Evolutionary conservation across 2,888 invertebrate species (phyloP), one percentile per base, ranked within the genome.

Genomic region (Polydrusus pterygomalis): DNA sequence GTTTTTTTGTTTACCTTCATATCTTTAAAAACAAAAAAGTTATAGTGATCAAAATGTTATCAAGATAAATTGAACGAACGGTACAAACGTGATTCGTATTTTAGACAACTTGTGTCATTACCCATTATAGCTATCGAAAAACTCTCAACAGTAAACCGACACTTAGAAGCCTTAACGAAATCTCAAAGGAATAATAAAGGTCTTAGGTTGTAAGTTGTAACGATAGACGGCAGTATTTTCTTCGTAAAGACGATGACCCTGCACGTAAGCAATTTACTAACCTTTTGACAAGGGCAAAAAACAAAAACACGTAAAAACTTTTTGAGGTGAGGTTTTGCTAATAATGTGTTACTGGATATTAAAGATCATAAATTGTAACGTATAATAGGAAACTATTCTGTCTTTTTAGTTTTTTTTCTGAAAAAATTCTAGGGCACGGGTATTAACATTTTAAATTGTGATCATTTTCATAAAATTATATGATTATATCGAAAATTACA

Each of bases 271-370:
- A 49, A 49, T 17, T 17, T 17, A 47, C 47, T 15, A 49, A 49
- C 47, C 47, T 49, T 49, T 49, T 13, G n/a, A 43, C n/a, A 43
- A 43, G 43, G 43, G 47, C 3, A 15, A 49, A 45, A 49, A 17
- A 49, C 15, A 17, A 9, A 49, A 49, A 49, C 47, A 49, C 9
- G 17, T n/a, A 49, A 49, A 49, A 3, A 49, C 47, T 49, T 17
- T 49, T 49, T 49, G 2, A 0, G 7, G 9, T 49, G 8, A 17
- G 17, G 15, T 49, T 49, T 49, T 15, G 17, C 17, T 17, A 1
- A 1, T 49, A 34, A 17, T 17, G 17, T 49, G 47, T 5, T 18
- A 49, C n/a, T n/a, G n/a, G n/a, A 49, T 49, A 49, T 18, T 49
- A 15, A 49, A 17, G 7, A 2, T 7, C 17, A 49, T 17, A 15